Base-by-base conservation (phyloP, 1,140 invertebrate species). In the Ceratosolen solmsi region DNA sequence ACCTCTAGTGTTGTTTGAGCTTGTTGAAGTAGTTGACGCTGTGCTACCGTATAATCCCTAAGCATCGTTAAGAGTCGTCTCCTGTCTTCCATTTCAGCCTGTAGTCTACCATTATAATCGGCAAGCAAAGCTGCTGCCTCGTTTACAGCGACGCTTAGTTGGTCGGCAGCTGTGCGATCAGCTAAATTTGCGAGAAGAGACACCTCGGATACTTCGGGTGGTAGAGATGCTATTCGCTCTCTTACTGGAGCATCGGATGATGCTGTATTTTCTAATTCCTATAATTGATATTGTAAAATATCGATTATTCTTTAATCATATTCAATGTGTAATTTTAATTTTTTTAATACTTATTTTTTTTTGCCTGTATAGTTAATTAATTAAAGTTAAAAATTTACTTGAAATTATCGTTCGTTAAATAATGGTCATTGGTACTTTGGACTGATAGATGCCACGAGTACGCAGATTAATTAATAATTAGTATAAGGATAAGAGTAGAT, bases 201-300 rank as follows among this genome's bases (percentile, higher is more conserved):
- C 15, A 97, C 94, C 94, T 99, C 98, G 5, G 97, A 98, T 4
- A 99, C 97, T 93, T 98, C 97, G 70, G 96, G 96, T 2, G 98
- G 98, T 51, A 99, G 92, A 70, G 96, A 97, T 0, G 98, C 97
- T 85, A 99, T 99, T 87, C 96, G 95, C 90, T 99, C 97, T 88
- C 98, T 92, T 0, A 98, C 96, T 38, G 94, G 94, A 76, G 97
- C 98, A 93, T 99, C 98, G 85, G 96, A 96, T 0, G 98, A 99
- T 1, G 98, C 97, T 84, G 97, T 97, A 86, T 96, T 97, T 92
- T 99, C 98, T 84, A 99, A 93, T 86, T 97, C 97, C 92, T 96
- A 92, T 58, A 98, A 92, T 68, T 68, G 38, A 68, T 68, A 1
- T 65, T 65, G 27, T 5, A 15, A 46, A 46, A 46, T 8, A 46